Percentiles rank a stretch among this genome's conserved stretches.
Conservation (phyloP, 2,888 invertebrate genomes). For the Dendrolimus houi region DNA sequence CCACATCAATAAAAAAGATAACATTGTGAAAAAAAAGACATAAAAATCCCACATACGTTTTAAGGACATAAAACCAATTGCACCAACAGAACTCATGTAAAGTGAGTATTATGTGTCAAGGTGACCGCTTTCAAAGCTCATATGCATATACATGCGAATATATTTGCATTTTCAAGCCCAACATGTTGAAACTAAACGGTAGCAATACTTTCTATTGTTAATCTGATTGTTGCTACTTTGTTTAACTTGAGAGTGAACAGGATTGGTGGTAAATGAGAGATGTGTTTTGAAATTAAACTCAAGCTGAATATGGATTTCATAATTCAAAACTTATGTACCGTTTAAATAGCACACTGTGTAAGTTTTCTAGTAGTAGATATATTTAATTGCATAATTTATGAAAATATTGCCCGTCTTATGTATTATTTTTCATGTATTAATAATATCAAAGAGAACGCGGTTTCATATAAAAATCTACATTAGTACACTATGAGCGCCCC, state of each 20-base stretch:
- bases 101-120: constrained; percentile 40
- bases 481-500: too few relatives aligned
- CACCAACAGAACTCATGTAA: constrained; percentile 19
- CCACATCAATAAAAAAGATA: constrained; percentile 23
- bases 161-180: constrained; percentile 1
- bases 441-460: too few relatives aligned
- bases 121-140: constrained; percentile 35
- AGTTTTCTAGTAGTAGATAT: too few relatives aligned
- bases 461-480: too few relatives aligned
- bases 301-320: too few relatives aligned
- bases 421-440: too few relatives aligned
- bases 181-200: constrained; percentile 10
- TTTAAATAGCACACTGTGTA: too few relatives aligned
- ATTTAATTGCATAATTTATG: too few relatives aligned
- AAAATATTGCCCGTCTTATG: too few relatives aligned
- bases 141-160: constrained; percentile 2
- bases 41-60: constrained; percentile 29
- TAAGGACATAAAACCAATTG: constrained; percentile 16
- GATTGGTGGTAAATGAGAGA: neutral
- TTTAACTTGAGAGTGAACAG: neutral
- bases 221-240: neutral
- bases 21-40: constrained; percentile 25
- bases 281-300: too few relatives aligned
- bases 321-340: too few relatives aligned
- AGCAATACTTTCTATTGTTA: constrained; percentile 1